Percentiles rank a stretch among this genome's conserved stretches.
Evolutionary conservation across 2,797 vertebrate genomes (phyloP).

Genomic region (Tolypeutes matacus): DNA sequence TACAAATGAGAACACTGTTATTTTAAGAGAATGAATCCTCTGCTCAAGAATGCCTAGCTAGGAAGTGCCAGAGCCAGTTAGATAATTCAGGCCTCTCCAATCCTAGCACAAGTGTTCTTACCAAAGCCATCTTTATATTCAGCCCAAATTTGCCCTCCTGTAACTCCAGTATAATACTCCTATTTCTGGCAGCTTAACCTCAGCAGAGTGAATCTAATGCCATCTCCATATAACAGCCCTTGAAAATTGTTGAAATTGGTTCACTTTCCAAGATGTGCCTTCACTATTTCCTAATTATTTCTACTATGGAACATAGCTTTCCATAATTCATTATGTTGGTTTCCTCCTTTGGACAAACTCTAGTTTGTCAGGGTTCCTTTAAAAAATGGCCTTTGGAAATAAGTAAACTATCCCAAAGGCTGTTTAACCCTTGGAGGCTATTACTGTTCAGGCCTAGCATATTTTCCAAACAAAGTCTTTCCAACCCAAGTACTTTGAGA

Average conservation of each 20-base stretch:
- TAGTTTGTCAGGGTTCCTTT: constrained; percentile 15
- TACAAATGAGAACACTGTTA: neutral
- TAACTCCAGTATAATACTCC: neutral
- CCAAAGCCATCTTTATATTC: neutral
- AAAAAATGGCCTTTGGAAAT: neutral
- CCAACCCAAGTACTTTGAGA: neutral
- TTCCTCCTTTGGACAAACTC: neutral
- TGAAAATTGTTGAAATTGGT: neutral
- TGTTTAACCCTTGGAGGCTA: neutral
- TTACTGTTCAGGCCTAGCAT: neutral
- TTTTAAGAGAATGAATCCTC: neutral
- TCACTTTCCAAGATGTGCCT: neutral
- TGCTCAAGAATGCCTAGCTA: neutral
- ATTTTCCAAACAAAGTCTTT: neutral
- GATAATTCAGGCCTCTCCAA: neutral
- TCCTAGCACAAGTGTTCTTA: neutral
- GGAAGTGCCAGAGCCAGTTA: neutral
- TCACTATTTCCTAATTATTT: neutral
- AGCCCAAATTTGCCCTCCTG: neutral
- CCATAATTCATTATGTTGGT: neutral
- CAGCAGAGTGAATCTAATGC: neutral
- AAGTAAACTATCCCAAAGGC: neutral
- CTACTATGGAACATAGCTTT: neutral
- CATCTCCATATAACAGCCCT: neutral
- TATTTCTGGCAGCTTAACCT: neutral